A percentile compares a stretch with the other conserved stretches of the same genome.
Evolutionary conservation across 2,113 vertebrate genomes (phyloP).

Genomic region (Vulpes vulpes): DNA sequence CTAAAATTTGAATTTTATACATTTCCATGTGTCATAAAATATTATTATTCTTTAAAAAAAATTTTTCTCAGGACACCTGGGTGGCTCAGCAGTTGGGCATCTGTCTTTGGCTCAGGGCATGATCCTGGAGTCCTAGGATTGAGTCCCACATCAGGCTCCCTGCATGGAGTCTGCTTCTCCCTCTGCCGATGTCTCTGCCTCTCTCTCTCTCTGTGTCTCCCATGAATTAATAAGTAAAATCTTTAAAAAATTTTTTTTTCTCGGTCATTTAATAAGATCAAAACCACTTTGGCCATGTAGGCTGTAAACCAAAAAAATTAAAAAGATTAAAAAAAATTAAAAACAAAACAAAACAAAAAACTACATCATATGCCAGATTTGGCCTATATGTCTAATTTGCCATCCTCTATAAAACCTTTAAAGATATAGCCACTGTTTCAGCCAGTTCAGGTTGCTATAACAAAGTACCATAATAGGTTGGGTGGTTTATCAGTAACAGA

Average conservation of each 20-base stretch:
- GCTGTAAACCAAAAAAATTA: background rate
- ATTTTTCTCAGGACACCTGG: background rate
- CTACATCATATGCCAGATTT: background rate
- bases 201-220: no score
- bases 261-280: background rate
- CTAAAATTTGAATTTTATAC: background rate
- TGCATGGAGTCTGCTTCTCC: no score
- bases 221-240: no score
- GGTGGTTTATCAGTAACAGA: background rate
- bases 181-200: no score
- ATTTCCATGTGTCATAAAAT: background rate
- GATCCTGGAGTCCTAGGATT: no score
- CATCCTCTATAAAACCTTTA: background rate
- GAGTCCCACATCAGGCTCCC: no score
- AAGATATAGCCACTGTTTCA: background rate
- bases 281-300: background rate
- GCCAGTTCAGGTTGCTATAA: background rate
- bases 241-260: background rate
- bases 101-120: no score
- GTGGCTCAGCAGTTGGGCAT: no score
- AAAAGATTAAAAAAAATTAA: background rate
- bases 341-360: background rate
- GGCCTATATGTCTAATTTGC: accelerated
- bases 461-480: no score
- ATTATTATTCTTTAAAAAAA: background rate